A percentile compares a stretch with the other conserved stretches of the same genome.
Conservation (phyloP, 1,140 invertebrate genomes). For the Pissodes strobi region DNA sequence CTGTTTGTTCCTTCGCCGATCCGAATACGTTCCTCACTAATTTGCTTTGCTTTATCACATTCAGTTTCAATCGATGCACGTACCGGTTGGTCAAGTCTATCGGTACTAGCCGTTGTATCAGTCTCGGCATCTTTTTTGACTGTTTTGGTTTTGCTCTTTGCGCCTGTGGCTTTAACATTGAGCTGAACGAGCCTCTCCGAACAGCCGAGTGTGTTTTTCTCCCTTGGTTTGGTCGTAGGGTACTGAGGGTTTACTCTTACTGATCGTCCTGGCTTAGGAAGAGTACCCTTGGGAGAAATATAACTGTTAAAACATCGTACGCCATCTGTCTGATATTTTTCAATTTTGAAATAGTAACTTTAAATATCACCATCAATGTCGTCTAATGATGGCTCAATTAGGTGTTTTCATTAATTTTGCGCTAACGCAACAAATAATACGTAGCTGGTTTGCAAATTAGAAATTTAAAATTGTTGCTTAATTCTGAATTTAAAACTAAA, state of each 20-base stretch:
- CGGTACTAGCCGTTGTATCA: background rate
- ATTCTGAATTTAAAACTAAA: too few species aligned
- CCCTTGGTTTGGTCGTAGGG: background rate
- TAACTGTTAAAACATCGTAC: too few species aligned
- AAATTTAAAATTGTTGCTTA: too few species aligned
- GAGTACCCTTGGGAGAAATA: conserved; percentile 24
- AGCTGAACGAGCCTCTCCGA: conserved; percentile 25
- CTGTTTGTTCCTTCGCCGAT: background rate
- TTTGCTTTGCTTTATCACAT: conserved; percentile 1
- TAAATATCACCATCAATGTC: too few species aligned
- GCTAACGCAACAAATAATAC: too few species aligned
- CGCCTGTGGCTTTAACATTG: conserved; percentile 26
- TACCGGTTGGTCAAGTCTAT: conserved; percentile 6
- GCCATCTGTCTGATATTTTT: too few species aligned
- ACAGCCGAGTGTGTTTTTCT: conserved; percentile 3
- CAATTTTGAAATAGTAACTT: too few species aligned
- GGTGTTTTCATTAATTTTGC: too few species aligned
- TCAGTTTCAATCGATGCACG: background rate
- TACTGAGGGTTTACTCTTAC: conserved; percentile 32
- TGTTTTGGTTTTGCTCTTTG: conserved; percentile 13
- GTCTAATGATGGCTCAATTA: too few species aligned
- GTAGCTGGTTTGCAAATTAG: too few species aligned
- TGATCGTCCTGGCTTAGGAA: conserved; percentile 40
- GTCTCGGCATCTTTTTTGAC: conserved; percentile 12
- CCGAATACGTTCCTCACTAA: background rate